These are phyloP conservation scores for Trogon surrucura DNA, from an alignment of 2,113 vertebrate genomes.

Conservation along the genomic window DNA sequence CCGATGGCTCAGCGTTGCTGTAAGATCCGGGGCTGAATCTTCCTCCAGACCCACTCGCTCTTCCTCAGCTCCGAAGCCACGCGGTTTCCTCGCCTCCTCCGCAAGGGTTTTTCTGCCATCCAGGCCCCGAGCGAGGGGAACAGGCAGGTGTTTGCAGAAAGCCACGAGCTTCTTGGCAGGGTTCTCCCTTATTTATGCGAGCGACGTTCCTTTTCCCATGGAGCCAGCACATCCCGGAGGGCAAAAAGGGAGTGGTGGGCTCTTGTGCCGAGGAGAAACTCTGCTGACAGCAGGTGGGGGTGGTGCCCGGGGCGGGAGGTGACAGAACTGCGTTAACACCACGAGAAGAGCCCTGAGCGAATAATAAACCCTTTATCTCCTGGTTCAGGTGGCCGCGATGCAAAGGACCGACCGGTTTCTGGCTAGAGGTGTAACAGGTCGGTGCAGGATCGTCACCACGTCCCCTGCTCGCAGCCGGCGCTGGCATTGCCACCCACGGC, in stretches of 20 bases:
- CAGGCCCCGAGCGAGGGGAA: background rate
- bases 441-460: background rate
- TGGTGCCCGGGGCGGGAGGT: background rate
- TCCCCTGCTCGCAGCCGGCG: background rate
- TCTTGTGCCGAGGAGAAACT: background rate
- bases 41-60: background rate
- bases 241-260: background rate
- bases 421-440: background rate
- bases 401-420: background rate
- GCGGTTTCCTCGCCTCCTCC: too few species aligned
- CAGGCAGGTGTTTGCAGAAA: background rate
- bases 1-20: too few species aligned
- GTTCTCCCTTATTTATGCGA: background rate
- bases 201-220: background rate
- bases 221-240: background rate
- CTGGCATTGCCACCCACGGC: too few species aligned
- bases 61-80: background rate
- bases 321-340: background rate
- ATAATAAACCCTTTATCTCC: background rate
- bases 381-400: background rate
- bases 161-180: background rate
- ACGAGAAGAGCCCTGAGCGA: background rate
- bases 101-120: accelerated
- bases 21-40: background rate
- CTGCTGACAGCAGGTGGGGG: background rate